Conservation (phyloP, 2,113 vertebrate species). For the Saguinus midas region DNA sequence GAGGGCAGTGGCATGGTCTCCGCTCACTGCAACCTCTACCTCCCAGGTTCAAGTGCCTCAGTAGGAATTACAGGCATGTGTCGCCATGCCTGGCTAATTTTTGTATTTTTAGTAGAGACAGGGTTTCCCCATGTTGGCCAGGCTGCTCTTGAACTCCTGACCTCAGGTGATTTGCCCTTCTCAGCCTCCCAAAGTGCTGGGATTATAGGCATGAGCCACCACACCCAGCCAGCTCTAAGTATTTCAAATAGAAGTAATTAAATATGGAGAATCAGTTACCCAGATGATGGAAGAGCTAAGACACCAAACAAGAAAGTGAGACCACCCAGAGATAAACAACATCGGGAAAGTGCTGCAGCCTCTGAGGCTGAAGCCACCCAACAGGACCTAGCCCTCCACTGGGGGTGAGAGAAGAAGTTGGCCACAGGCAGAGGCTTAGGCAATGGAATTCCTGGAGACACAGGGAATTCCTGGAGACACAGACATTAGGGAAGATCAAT, state of each 20-base stretch:
- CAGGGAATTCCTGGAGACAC: background rate
- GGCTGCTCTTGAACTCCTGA: no score
- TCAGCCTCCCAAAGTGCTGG: no score
- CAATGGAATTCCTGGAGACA: background rate
- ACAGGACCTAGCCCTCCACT: background rate
- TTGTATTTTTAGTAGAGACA: no score
- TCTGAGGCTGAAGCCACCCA: background rate
- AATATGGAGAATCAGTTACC: background rate
- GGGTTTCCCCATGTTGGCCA: no score
- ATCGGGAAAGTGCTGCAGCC: background rate
- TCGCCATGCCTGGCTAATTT: no score
- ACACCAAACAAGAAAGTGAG: background rate
- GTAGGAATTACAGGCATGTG: no score
- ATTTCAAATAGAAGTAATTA: conserved; percentile 6
- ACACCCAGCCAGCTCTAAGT: background rate
- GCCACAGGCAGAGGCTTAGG: background rate
- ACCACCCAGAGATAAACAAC: background rate
- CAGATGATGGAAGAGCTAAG: background rate
- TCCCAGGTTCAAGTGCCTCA: no score
- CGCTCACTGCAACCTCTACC: no score
- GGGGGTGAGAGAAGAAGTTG: background rate
- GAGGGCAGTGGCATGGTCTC: no score
- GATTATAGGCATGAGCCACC: no score
- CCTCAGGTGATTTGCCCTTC: no score
- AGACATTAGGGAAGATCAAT: background rate